Evolutionary conservation across 1,140 invertebrate genomes (phyloP).

Genomic region (Pantala flavescens): DNA sequence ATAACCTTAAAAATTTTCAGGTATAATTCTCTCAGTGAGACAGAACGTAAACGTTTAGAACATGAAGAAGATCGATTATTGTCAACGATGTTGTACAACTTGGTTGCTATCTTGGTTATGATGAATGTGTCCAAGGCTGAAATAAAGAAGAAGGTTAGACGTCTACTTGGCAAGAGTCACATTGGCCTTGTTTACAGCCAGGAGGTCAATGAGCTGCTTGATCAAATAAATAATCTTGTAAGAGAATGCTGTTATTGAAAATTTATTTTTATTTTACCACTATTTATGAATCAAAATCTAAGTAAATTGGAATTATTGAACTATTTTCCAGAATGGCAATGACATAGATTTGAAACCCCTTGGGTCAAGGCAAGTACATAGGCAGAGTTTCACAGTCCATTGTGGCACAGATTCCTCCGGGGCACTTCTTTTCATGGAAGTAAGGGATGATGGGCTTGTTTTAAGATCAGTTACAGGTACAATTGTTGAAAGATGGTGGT

Average conservation of each 20-base stretch:
- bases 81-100: slow-evolving; percentile 91
- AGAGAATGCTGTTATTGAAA: slow-evolving; percentile 30
- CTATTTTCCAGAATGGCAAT: slow-evolving; percentile 70
- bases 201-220: slow-evolving; percentile 92
- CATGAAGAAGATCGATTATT: slow-evolving; percentile 96
- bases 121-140: slow-evolving; percentile 77
- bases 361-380: slow-evolving; percentile 81
- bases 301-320: slow-evolving; percentile 3
- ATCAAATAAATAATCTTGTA: slow-evolving; percentile 90
- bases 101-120: slow-evolving; percentile 94
- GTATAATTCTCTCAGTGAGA: slow-evolving; percentile 87
- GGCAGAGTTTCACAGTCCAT: slow-evolving; percentile 97
- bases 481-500: slow-evolving; percentile 98
- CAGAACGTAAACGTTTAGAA: slow-evolving; percentile 89
- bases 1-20: slow-evolving; percentile 30
- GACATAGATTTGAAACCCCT: slow-evolving; percentile 93
- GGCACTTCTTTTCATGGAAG: slow-evolving; percentile 93
- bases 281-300: background rate
- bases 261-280: slow-evolving; percentile 16
- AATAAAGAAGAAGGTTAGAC: slow-evolving; percentile 81
- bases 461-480: slow-evolving; percentile 84
- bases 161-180: slow-evolving; percentile 93
- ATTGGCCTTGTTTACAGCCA: slow-evolving; percentile 95
- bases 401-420: slow-evolving; percentile 81
- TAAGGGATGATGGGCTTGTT: slow-evolving; percentile 94